Conservation (phyloP, 2,797 vertebrate genomes). For the Smutsia temminckii region DNA sequence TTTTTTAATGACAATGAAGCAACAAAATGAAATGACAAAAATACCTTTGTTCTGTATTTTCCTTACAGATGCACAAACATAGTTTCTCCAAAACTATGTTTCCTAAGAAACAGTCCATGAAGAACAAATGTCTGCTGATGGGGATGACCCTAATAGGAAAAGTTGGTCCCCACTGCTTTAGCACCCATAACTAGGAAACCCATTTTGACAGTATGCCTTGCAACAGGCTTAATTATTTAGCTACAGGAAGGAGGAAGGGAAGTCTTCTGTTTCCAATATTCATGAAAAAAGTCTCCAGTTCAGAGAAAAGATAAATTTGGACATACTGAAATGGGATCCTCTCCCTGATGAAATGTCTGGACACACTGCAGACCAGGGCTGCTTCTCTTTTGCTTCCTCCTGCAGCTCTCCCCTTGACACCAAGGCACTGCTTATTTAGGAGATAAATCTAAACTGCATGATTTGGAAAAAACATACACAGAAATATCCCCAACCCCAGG, state of each 20-base stretch:
- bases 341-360: neutral
- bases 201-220: neutral
- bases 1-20: neutral
- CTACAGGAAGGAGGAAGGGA: neutral
- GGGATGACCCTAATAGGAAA: neutral
- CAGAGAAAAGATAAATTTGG: neutral
- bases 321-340: neutral
- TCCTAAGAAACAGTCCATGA: neutral
- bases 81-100: slow-evolving; percentile 21
- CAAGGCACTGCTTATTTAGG: neutral
- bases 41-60: neutral
- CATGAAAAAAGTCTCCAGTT: neutral
- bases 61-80: neutral
- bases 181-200: neutral
- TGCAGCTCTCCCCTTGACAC: neutral
- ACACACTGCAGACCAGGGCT: neutral
- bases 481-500: neutral
- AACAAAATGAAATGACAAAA: slow-evolving; percentile 7
- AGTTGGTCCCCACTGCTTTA: neutral
- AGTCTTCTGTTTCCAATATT: slow-evolving; percentile 48
- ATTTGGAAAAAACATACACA: neutral
- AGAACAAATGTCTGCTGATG: slow-evolving; percentile 28
- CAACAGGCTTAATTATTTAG: slow-evolving; percentile 25
- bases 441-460: slow-evolving; percentile 49
- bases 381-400: neutral